A percentile compares a stretch with the other conserved stretches of the same genome.
Evolutionary conservation across 2,113 vertebrate species (phyloP).

Genomic region (Erpornis zantholeuca): DNA sequence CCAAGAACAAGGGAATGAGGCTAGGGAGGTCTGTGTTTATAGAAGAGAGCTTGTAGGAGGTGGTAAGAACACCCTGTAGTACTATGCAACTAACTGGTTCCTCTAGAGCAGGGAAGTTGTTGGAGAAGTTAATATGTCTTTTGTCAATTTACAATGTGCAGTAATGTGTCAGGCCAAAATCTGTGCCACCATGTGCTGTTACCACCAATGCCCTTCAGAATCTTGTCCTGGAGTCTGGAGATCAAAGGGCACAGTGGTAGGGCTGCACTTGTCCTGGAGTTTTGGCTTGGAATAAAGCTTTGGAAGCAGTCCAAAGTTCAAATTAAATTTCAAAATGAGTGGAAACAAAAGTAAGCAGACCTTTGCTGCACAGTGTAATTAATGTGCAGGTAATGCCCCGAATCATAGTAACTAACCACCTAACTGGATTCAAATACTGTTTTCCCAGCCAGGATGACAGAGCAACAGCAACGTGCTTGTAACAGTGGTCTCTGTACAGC

Average conservation of each 20-base stretch:
- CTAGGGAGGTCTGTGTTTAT: neutral
- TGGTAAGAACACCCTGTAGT: neutral
- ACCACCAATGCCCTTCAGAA: neutral
- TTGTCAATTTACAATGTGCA: neutral
- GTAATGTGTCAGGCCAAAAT: neutral
- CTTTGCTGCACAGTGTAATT: fast-evolving
- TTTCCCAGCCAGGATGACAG: neutral
- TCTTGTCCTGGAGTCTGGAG: neutral
- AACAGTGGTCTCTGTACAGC: neutral
- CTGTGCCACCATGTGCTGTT: fast-evolving
- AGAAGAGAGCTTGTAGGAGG: neutral
- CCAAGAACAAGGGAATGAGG: neutral
- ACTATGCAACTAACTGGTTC: neutral
- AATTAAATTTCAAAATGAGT: neutral
- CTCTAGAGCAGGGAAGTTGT: neutral
- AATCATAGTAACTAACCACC: neutral
- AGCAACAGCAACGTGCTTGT: neutral
- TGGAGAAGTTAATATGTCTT: neutral
- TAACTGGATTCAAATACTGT: neutral
- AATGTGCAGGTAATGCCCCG: neutral
- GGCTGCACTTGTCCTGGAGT: neutral
- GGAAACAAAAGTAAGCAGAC: neutral
- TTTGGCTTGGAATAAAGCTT: neutral
- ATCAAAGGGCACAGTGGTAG: neutral
- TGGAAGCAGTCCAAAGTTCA: neutral